Evolutionary conservation across 1,140 invertebrate genomes (phyloP).

Genomic region (Eumeta japonica): DNA sequence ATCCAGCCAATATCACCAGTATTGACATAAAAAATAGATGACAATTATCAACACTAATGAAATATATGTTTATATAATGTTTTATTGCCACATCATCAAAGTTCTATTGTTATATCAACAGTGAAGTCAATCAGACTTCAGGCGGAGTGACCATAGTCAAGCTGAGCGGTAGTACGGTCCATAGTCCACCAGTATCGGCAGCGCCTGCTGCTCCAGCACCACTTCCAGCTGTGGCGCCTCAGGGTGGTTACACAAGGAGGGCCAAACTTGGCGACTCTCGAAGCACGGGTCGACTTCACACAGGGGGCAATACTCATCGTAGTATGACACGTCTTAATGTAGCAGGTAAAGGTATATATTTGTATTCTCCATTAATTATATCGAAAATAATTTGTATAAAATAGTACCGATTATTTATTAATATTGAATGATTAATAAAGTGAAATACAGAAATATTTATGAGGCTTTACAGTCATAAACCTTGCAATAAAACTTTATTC

Average conservation of each 20-base stretch:
- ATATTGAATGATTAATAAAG: not conserved
- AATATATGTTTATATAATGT: not conserved
- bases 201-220: conserved; percentile 5
- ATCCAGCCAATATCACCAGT: too few relatives aligned
- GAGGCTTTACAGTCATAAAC: too few relatives aligned
- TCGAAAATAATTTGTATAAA: conserved; percentile 1
- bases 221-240: conserved; percentile 13
- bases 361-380: conserved; percentile 13
- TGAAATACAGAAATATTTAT: too few relatives aligned
- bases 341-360: too few relatives aligned
- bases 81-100: not conserved
- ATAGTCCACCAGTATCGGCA: conserved; percentile 4
- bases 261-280: conserved; percentile 67
- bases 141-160: conserved; percentile 75
- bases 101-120: conserved; percentile 13
- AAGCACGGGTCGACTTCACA: conserved; percentile 68
- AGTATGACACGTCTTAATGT: conserved; percentile 75
- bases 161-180: conserved; percentile 57
- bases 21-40: too few relatives aligned
- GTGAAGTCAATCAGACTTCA: conserved; percentile 67
- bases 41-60: too few relatives aligned
- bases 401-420: not conserved
- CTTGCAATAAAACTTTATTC: too few relatives aligned
- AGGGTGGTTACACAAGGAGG: conserved; percentile 60
- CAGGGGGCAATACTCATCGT: conserved; percentile 66